Evolutionary conservation across 2,888 invertebrate genomes (phyloP).

Genomic region (Palloptera scutellata): DNA sequence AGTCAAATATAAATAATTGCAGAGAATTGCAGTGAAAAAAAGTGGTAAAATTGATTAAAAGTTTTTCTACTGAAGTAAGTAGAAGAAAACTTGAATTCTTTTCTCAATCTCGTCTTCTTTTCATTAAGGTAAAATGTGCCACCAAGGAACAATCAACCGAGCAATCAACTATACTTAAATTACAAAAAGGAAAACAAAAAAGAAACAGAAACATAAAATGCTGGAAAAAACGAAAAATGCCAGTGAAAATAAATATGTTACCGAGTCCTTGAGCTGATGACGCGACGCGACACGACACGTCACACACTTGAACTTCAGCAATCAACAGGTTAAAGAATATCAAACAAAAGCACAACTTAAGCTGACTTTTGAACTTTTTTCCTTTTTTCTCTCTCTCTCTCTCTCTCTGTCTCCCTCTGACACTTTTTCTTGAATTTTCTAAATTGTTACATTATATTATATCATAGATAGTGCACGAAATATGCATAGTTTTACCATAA

Average conservation of each 20-base stretch:
- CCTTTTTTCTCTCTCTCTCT: not conserved
- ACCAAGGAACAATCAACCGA: too few relatives aligned
- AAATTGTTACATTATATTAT: too few relatives aligned
- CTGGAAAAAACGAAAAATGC: too few relatives aligned
- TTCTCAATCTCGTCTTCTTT: not conserved
- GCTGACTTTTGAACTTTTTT: too few relatives aligned
- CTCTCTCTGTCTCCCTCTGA: not conserved
- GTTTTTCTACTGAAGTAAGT: not conserved
- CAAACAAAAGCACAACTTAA: too few relatives aligned
- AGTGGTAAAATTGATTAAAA: not conserved
- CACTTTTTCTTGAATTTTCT: not conserved
- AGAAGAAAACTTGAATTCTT: not conserved
- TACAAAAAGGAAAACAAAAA: too few relatives aligned
- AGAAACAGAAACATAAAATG: too few relatives aligned
- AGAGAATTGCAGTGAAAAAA: not conserved
- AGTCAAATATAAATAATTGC: not conserved
- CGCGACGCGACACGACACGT: slow-evolving; percentile 9
- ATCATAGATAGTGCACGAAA: too few relatives aligned
- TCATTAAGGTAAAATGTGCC: not conserved
- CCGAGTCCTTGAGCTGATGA: not conserved
- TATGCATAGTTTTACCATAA: too few relatives aligned
- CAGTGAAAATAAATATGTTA: too few relatives aligned
- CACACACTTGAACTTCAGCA: slow-evolving; percentile 7
- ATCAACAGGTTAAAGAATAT: slow-evolving; percentile 18
- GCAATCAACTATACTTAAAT: too few relatives aligned